phyloP scores from a whole-genome alignment of 2,888 invertebrate species.

The Cephonodes hylas region DNA sequence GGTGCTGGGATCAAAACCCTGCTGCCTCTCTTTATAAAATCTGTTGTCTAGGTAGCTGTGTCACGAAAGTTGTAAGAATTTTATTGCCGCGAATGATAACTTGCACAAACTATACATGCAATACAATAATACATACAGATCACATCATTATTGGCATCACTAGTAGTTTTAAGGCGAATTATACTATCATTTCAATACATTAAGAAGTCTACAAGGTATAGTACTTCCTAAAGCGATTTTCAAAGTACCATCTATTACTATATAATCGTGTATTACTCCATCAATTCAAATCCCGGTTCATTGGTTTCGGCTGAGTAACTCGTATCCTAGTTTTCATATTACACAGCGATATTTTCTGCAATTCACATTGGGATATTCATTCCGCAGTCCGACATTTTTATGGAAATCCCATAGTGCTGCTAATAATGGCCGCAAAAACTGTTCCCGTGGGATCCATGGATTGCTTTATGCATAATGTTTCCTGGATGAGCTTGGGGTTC shows the following conservation, averaged over 20 bases:
- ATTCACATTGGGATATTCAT: constrained; percentile 13
- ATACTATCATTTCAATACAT: no score
- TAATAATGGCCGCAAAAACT: constrained; percentile 22
- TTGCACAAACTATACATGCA: no score
- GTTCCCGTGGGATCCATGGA: not conserved
- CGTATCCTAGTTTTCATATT: constrained; percentile 15
- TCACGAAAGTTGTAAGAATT: no score
- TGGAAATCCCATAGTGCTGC: constrained; percentile 29
- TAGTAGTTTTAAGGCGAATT: no score
- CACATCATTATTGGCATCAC: no score
- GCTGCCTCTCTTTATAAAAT: no score
- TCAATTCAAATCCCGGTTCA: not conserved
- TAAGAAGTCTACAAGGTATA: no score
- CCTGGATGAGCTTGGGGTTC: not conserved
- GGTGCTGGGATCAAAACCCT: no score
- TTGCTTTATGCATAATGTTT: not conserved
- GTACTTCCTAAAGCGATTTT: no score
- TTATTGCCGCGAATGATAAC: no score
- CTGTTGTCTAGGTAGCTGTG: no score
- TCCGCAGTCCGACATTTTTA: constrained; percentile 22
- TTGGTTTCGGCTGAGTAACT: constrained; percentile 14
- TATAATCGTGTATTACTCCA: not conserved
- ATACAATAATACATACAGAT: no score
- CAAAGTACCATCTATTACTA: not conserved
- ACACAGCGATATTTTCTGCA: constrained; percentile 12